A percentile compares a stretch with the other conserved stretches of the same genome.
These are phyloP conservation scores for Nemurella pictetii DNA, from an alignment of 2,888 invertebrate genomes.

Conservation along the genomic window DNA sequence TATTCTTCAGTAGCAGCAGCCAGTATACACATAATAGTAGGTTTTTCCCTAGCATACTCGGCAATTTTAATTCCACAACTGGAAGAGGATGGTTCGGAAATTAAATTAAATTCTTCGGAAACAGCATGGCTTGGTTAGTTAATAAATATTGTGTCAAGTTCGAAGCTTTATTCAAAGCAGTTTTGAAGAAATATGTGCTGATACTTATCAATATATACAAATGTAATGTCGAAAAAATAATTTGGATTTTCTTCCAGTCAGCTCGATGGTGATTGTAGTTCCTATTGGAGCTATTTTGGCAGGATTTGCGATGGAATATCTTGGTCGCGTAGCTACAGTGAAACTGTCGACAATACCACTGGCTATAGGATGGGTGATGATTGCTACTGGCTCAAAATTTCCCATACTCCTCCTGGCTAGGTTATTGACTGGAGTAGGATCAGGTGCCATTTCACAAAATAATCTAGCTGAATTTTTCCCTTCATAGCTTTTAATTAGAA, in stretches of 20 bases:
- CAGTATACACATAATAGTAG: conserved; percentile 63
- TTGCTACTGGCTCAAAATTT: conserved; percentile 57
- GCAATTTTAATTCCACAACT: conserved; percentile 60
- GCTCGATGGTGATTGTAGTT: conserved; percentile 59
- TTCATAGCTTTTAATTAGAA: neutral
- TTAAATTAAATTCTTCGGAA: conserved; percentile 44
- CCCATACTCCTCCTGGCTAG: conserved; percentile 58
- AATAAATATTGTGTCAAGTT: neutral
- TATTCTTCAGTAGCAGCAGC: conserved; percentile 58
- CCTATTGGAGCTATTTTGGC: conserved; percentile 59
- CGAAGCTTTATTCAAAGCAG: neutral
- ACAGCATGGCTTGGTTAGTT: conserved; percentile 39
- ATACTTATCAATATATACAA: too few relatives aligned
- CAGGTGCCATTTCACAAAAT: conserved; percentile 49
- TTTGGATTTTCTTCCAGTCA: conserved; percentile 52
- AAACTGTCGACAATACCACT: conserved; percentile 61
- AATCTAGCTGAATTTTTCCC: neutral
- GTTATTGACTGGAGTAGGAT: conserved; percentile 59
- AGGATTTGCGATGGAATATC: conserved; percentile 60
- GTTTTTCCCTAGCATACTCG: conserved; percentile 61
- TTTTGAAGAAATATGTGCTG: neutral
- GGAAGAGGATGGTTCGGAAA: conserved; percentile 49
- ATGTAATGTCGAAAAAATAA: neutral
- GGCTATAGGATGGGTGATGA: conserved; percentile 59
- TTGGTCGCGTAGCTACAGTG: conserved; percentile 60